Conservation (phyloP, 2,797 vertebrate genomes). For the Pampus argenteus region DNA sequence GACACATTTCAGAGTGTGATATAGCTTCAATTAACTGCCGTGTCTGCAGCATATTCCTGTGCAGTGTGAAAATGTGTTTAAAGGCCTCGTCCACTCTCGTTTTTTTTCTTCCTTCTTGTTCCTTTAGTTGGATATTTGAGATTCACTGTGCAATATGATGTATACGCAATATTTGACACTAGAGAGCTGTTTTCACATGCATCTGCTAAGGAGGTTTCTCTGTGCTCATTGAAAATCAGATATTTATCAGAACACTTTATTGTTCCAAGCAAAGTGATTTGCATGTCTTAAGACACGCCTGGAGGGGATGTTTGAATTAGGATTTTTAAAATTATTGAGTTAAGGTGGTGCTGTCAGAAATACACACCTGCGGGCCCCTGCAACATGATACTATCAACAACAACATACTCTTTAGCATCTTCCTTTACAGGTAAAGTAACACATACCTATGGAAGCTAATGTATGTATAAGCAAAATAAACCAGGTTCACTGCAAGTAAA, state of each 20-base stretch:
- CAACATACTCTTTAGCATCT: not conserved
- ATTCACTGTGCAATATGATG: not conserved
- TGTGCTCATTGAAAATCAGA: no score
- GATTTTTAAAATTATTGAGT: not conserved
- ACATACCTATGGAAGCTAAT: no score
- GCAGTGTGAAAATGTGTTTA: not conserved
- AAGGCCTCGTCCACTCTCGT: not conserved
- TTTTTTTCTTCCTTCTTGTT: not conserved
- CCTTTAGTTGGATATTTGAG: not conserved
- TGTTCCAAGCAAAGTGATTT: no score
- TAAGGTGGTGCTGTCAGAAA: conserved; percentile 6
- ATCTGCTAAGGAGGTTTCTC: not conserved
- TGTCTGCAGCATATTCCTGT: not conserved
- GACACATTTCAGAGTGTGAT: not conserved
- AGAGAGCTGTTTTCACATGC: not conserved
- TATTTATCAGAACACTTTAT: no score
- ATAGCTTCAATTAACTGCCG: not conserved
- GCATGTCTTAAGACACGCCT: not conserved
- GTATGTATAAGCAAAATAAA: not conserved
- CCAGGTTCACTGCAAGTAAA: not conserved
- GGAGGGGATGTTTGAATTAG: not conserved
- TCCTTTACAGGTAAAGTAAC: not conserved
- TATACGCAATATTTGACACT: no score
- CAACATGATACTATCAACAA: not conserved
- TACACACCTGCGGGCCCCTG: not conserved